These are phyloP conservation scores for Pithys albifrons DNA, from an alignment of 2,113 vertebrate genomes.

Conservation along the genomic window DNA sequence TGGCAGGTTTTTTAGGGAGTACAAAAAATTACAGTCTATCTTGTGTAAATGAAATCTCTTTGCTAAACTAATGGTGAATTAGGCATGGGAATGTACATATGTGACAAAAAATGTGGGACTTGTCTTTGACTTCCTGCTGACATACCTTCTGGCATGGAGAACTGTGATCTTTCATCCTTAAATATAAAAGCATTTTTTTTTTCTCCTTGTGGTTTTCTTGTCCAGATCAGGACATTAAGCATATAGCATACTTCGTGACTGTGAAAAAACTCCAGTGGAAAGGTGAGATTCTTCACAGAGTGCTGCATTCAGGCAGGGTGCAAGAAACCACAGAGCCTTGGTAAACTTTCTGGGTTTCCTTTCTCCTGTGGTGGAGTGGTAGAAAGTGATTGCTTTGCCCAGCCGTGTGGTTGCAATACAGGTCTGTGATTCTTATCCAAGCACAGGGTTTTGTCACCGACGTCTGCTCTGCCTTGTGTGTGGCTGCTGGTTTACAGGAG, in stretches of 20 bases:
- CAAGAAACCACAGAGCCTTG: fast-evolving
- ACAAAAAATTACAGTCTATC: fast-evolving
- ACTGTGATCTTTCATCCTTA: neutral
- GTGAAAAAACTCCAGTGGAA: neutral
- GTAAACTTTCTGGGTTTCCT: neutral
- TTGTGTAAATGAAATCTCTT: neutral
- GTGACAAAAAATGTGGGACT: neutral
- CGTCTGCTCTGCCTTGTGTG: fast-evolving
- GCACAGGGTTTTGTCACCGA: neutral
- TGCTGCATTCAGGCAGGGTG: neutral
- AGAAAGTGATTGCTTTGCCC: neutral
- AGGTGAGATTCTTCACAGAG: neutral
- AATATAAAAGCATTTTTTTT: neutral
- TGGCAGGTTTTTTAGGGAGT: neutral
- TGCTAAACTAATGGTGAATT: neutral
- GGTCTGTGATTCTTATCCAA: neutral
- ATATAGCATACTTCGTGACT: fast-evolving
- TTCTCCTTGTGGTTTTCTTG: neutral
- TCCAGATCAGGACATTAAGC: neutral
- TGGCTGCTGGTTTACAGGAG: neutral
- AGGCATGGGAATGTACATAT: neutral
- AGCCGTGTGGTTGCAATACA: neutral
- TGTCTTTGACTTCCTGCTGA: neutral
- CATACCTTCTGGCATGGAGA: neutral
- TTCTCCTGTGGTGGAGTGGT: neutral